A percentile compares a stretch with the other conserved stretches of the same genome.
Conservation (phyloP, 2,797 vertebrate genomes). For the Rhyacichthys aspro region DNA sequence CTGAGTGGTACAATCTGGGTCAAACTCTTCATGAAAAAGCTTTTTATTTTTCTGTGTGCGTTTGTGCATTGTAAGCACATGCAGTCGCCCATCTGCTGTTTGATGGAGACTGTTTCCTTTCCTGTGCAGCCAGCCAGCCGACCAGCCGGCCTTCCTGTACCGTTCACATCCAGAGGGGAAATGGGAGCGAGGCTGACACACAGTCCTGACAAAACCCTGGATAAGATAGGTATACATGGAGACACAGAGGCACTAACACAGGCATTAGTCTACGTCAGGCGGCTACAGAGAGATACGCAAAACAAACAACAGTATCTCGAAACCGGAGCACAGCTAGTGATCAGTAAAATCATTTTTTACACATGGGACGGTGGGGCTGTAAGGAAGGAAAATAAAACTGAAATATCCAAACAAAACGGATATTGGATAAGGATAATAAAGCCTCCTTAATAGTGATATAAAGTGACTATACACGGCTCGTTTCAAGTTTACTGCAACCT, state of each 20-base stretch:
- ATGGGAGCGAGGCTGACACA: slow-evolving; percentile 59
- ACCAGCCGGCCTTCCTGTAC: slow-evolving; percentile 75
- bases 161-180: slow-evolving; percentile 64
- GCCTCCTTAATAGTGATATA: too few relatives aligned
- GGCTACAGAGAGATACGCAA: not conserved
- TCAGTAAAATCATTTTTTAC: not conserved
- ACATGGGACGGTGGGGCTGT: not conserved
- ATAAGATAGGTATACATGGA: slow-evolving; percentile 55
- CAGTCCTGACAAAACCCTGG: slow-evolving; percentile 53
- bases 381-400: too few relatives aligned
- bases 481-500: not conserved
- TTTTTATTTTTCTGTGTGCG: slow-evolving; percentile 25
- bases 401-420: too few relatives aligned
- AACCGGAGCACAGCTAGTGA: not conserved
- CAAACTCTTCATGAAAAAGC: slow-evolving; percentile 44
- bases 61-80: slow-evolving; percentile 78
- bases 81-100: slow-evolving; percentile 80
- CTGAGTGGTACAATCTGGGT: slow-evolving; percentile 40
- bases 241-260: slow-evolving; percentile 13
- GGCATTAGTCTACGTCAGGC: slow-evolving; percentile 1
- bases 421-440: too few relatives aligned
- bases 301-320: not conserved
- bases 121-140: slow-evolving; percentile 66
- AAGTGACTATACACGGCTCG: too few relatives aligned
- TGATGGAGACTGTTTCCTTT: slow-evolving; percentile 79